Evolutionary conservation across 2,113 vertebrate genomes (phyloP).

Genomic region (Cettia cetti): DNA sequence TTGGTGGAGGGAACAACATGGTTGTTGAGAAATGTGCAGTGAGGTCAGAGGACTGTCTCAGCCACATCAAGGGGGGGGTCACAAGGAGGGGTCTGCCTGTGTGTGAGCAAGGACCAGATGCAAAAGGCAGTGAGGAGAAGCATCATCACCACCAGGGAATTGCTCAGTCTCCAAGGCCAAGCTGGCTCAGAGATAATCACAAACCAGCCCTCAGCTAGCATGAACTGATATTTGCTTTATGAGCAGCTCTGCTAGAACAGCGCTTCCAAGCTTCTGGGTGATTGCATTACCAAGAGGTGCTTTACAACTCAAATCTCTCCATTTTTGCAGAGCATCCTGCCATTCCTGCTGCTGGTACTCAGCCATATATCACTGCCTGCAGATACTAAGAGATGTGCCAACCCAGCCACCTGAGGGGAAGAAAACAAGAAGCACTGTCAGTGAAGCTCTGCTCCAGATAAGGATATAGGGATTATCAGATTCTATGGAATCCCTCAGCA

Average conservation of each 20-base stretch:
- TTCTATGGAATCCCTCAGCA: neutral
- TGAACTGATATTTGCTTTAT: neutral
- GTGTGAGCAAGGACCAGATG: neutral
- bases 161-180: neutral
- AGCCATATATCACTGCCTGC: neutral
- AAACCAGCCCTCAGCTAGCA: neutral
- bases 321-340: neutral
- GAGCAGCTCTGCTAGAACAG: neutral
- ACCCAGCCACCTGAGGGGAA: neutral
- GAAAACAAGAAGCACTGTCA: neutral
- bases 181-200: neutral
- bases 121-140: neutral
- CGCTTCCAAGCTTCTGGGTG: neutral
- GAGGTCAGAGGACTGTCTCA: neutral
- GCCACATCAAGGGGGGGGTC: neutral
- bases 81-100: neutral
- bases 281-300: neutral
- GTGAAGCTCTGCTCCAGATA: neutral
- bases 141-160: neutral
- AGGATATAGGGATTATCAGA: neutral
- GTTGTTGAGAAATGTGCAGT: neutral
- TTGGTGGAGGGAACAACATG: neutral
- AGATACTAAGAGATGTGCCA: neutral
- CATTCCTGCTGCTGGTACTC: neutral
- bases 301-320: neutral